Percentiles rank a stretch among this genome's conserved stretches.
Evolutionary conservation across 2,113 vertebrate genomes (phyloP).

Genomic region (Serinus canaria): DNA sequence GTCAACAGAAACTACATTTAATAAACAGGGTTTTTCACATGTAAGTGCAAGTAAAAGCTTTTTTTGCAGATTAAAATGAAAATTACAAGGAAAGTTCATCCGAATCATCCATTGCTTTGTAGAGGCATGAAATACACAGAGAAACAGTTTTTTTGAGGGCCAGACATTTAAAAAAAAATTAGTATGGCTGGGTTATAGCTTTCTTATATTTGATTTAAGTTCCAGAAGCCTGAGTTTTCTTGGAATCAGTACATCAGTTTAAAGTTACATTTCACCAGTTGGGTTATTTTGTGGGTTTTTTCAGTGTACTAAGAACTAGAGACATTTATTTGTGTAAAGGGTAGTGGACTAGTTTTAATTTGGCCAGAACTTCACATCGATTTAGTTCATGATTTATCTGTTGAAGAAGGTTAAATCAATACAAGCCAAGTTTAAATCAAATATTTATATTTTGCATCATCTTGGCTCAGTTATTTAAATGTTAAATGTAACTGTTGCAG

Average conservation of each 20-base stretch:
- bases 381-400: conserved; percentile 53
- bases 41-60: not conserved
- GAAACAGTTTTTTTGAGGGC: not conserved
- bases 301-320: not conserved
- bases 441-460: conserved; percentile 55
- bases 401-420: conserved; percentile 35
- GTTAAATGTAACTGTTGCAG: not conserved
- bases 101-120: not conserved
- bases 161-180: not conserved
- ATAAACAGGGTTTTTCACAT: not conserved
- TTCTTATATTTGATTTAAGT: not conserved
- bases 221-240: not conserved
- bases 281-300: not conserved
- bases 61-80: not conserved
- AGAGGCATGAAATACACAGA: not conserved
- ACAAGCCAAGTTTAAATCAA: conserved; percentile 50
- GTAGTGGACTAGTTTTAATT: not conserved
- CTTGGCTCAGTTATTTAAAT: conserved; percentile 47
- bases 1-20: not conserved
- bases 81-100: not conserved
- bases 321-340: not conserved
- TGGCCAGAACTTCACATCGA: conserved; percentile 5
- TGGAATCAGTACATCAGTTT: not conserved
- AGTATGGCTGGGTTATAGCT: not conserved
- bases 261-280: not conserved